Evolutionary conservation across 2,888 invertebrate species (phyloP).

Genomic region (Spicauda simplicius): DNA sequence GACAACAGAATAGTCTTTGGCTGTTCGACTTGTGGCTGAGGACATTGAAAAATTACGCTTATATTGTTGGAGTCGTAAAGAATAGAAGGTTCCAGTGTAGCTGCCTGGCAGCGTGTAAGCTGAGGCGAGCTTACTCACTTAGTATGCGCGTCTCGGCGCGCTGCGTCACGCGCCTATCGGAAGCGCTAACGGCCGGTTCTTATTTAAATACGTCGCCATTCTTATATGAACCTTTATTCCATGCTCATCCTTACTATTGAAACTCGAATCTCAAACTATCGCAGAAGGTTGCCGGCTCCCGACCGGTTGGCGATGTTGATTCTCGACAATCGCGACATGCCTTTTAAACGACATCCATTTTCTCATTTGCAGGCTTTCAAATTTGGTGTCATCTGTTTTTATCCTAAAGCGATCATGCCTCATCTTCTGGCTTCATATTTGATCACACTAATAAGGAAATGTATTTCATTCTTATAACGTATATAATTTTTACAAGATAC

Average conservation of each 20-base stretch:
- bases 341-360: constrained; percentile 29
- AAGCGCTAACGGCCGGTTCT: constrained; percentile 74
- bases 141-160: constrained; percentile 65
- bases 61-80: constrained; percentile 28
- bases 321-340: constrained; percentile 35
- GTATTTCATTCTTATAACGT: not conserved
- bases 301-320: constrained; percentile 20
- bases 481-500: not conserved
- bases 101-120: constrained; percentile 23
- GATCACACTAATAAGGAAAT: not conserved
- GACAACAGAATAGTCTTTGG: constrained; percentile 1
- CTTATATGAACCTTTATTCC: constrained; percentile 45
- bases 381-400: constrained; percentile 29
- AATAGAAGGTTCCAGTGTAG: constrained; percentile 47
- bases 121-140: constrained; percentile 60
- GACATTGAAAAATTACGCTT: not conserved
- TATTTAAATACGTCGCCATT: constrained; percentile 65
- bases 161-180: constrained; percentile 78
- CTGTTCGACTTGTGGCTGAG: not conserved
- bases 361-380: constrained; percentile 15
- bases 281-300: constrained; percentile 17
- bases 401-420: not conserved
- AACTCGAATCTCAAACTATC: constrained; percentile 14
- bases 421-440: not conserved
- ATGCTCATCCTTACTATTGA: constrained; percentile 37